Percentiles rank a stretch among this genome's conserved stretches.
Conservation (phyloP, 2,113 vertebrate species). For the Eubucco bourcierii region DNA sequence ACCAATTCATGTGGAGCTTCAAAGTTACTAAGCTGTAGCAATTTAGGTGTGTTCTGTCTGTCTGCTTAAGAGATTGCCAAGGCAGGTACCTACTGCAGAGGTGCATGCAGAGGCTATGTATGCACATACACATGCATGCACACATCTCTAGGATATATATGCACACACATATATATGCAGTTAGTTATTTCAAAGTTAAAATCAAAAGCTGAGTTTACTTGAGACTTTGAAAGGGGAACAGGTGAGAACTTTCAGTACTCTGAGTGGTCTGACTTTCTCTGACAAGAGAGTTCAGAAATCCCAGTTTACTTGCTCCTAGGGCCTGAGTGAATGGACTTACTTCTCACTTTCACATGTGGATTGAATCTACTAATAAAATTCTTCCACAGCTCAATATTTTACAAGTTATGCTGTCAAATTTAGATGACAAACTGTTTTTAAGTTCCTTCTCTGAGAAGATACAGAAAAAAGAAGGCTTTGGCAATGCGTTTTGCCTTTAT, state of each 20-base stretch:
- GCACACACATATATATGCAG: not conserved
- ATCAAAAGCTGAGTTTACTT: not conserved
- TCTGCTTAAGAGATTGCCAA: constrained; percentile 7
- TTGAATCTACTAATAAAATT: constrained; percentile 1
- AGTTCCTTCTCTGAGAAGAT: not conserved
- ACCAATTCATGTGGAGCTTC: constrained; percentile 36
- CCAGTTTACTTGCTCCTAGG: not conserved
- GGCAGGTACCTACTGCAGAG: not conserved
- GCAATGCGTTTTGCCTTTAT: not conserved
- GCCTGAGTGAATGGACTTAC: not conserved
- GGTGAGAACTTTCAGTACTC: not conserved
- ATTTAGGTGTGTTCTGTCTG: constrained; percentile 5
- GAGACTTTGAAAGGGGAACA: not conserved
- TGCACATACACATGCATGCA: not conserved
- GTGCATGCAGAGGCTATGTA: not conserved
- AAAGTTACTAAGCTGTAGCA: constrained; percentile 30
- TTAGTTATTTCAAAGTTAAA: not conserved
- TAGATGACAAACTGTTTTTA: not conserved
- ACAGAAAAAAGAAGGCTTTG: not conserved
- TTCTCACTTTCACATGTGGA: not conserved
- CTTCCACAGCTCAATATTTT: not conserved
- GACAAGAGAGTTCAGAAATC: not conserved
- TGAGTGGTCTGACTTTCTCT: not conserved
- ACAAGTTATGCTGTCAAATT: not conserved
- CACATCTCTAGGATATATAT: not conserved